phyloP scores from a whole-genome alignment of 2,888 invertebrate genomes.

The Neoascia interrupta region DNA sequence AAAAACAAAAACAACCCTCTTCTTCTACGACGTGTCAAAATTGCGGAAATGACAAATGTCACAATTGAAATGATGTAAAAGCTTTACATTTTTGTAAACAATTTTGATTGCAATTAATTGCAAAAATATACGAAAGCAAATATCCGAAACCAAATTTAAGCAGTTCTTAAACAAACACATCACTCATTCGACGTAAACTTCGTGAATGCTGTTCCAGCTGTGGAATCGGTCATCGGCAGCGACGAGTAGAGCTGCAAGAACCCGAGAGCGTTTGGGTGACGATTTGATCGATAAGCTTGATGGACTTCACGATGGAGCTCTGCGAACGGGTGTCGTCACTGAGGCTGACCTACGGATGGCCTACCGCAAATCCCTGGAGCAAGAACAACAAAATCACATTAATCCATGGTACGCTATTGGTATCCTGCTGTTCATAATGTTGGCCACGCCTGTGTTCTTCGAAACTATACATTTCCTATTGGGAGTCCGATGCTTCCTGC shows the following conservation, averaged over 20 bases:
- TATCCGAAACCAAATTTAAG: too few relatives aligned
- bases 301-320: conserved; percentile 75
- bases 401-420: conserved; percentile 76
- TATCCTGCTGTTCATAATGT: conserved; percentile 76
- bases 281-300: conserved; percentile 75
- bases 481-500: conserved; percentile 87
- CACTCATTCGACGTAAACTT: conserved; percentile 2
- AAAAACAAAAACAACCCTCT: conserved; percentile 41
- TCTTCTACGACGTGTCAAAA: conserved; percentile 44
- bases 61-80: conserved; percentile 59
- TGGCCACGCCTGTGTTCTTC: conserved; percentile 78
- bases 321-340: conserved; percentile 76
- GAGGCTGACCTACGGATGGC: conserved; percentile 76
- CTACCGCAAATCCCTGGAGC: conserved; percentile 75
- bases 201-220: conserved; percentile 72
- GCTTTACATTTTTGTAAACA: conserved; percentile 54
- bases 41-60: conserved; percentile 43
- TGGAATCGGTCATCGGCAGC: conserved; percentile 75
- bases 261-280: conserved; percentile 73
- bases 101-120: too few relatives aligned
- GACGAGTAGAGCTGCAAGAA: conserved; percentile 71
- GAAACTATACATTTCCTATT: conserved; percentile 79
- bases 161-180: conserved; percentile 17
- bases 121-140: too few relatives aligned
- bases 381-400: conserved; percentile 74